phyloP scores from a whole-genome alignment of 2,113 vertebrate species.

The Caranx ignobilis region DNA sequence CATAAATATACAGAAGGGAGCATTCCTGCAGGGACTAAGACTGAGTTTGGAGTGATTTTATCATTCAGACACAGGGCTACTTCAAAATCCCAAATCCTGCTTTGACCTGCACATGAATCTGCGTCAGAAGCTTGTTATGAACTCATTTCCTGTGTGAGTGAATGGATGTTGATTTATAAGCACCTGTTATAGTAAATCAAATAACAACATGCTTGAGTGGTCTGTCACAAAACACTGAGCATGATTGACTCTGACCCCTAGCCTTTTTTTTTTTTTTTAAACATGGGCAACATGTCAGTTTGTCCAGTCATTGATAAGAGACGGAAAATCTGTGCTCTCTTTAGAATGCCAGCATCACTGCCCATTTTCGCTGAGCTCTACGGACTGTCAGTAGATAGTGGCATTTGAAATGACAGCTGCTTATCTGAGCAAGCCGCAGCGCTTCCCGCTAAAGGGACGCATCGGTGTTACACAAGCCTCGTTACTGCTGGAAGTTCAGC shows the following conservation, averaged over 20 bases:
- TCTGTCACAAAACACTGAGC: conserved; percentile 38
- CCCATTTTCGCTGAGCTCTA: conserved; percentile 76
- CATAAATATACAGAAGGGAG: neutral
- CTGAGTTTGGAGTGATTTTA: conserved; percentile 15
- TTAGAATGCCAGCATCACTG: conserved; percentile 60
- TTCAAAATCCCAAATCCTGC: conserved; percentile 19
- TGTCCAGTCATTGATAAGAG: conserved; percentile 72
- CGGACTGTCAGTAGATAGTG: conserved; percentile 79
- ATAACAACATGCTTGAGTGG: conserved; percentile 48
- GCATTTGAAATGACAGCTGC: conserved; percentile 80
- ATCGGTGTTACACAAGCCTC: conserved; percentile 61
- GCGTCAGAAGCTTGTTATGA: conserved; percentile 10
- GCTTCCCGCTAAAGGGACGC: conserved; percentile 62
- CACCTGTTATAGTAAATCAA: conserved; percentile 33
- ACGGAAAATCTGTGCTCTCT: conserved; percentile 58
- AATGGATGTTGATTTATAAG: conserved; percentile 26
- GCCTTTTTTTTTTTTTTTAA: conserved; percentile 39
- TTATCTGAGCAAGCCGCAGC: conserved; percentile 79
- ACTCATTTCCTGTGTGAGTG: neutral
- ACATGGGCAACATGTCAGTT: conserved; percentile 66
- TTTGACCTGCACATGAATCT: conserved; percentile 18
- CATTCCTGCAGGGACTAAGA: neutral
- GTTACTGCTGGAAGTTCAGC: conserved; percentile 51
- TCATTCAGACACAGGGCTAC: neutral
- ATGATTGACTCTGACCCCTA: conserved; percentile 67